phyloP scores from a whole-genome alignment of 2,888 invertebrate species.

The Apodemia zela region DNA sequence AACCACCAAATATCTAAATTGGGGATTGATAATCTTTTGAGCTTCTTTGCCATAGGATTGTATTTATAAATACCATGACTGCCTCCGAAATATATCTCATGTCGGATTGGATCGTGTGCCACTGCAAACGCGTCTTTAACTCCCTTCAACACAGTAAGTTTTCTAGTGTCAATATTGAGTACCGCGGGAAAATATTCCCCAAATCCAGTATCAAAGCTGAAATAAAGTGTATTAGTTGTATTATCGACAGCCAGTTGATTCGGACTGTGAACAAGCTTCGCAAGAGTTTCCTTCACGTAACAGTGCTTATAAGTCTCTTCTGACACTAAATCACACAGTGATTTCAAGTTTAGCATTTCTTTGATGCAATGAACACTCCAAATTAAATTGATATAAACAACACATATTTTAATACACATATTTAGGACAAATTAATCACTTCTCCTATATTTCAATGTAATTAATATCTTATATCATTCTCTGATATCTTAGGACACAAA shows the following conservation, averaged over 20 bases:
- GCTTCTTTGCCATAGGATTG: constrained; percentile 38
- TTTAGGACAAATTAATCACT: background rate
- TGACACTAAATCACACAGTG: constrained; percentile 44
- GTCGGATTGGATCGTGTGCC: constrained; percentile 40
- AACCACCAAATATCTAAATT: constrained; percentile 69
- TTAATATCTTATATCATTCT: background rate
- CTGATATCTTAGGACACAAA: background rate
- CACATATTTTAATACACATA: background rate
- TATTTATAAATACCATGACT: constrained; percentile 64
- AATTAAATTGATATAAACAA: constrained; percentile 25
- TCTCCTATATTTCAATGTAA: background rate
- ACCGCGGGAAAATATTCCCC: constrained; percentile 59
- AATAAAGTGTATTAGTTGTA: constrained; percentile 52
- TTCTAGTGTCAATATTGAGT: constrained; percentile 48
- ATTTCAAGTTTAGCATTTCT: constrained; percentile 25
- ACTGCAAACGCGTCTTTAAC: constrained; percentile 66
- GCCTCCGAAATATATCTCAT: constrained; percentile 62
- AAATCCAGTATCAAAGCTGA: constrained; percentile 62
- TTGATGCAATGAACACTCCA: background rate
- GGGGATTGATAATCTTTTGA: constrained; percentile 46
- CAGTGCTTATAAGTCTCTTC: constrained; percentile 47
- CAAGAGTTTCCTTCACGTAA: constrained; percentile 52
- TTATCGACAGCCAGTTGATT: constrained; percentile 61
- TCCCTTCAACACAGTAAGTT: constrained; percentile 54
- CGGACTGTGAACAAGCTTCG: constrained; percentile 53